These are phyloP conservation scores for Anthophora plumipes DNA, from an alignment of 2,888 invertebrate species.

Conservation along the genomic window DNA sequence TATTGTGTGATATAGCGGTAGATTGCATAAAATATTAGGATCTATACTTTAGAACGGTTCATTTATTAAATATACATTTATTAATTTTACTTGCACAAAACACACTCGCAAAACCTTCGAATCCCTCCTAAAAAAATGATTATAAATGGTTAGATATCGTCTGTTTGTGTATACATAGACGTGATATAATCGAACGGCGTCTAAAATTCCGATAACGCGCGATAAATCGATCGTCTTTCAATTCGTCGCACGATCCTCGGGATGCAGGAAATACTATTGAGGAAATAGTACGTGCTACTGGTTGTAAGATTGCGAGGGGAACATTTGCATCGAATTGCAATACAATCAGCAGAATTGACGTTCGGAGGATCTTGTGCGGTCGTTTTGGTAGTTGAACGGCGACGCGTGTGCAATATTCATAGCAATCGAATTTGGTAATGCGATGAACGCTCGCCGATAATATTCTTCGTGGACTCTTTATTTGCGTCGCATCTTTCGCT, in stretches of 20 bases:
- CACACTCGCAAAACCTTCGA: too few relatives aligned
- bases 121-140: too few relatives aligned
- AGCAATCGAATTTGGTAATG: conserved; percentile 46
- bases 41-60: too few relatives aligned
- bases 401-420: conserved; percentile 40
- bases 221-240: conserved; percentile 28
- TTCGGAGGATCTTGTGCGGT: conserved; percentile 25
- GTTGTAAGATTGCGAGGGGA: conserved; percentile 32
- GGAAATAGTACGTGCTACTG: conserved; percentile 49
- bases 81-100: too few relatives aligned
- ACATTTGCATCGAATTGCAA: conserved; percentile 59
- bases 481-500: neutral
- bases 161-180: neutral
- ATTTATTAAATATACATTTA: too few relatives aligned
- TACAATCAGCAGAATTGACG: conserved; percentile 55
- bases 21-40: too few relatives aligned
- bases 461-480: neutral
- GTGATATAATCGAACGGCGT: conserved; percentile 22
- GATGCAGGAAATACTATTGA: conserved; percentile 43
- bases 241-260: conserved; percentile 45
- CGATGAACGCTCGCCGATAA: conserved; percentile 32
- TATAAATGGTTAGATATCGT: neutral
- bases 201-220: conserved; percentile 26
- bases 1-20: too few relatives aligned
- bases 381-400: conserved; percentile 50